Percentiles rank a stretch among this genome's conserved stretches.
These are phyloP conservation scores for Caenorhabditis briggsae DNA, from an alignment of 1,140 invertebrate species.

Conservation along the genomic window DNA sequence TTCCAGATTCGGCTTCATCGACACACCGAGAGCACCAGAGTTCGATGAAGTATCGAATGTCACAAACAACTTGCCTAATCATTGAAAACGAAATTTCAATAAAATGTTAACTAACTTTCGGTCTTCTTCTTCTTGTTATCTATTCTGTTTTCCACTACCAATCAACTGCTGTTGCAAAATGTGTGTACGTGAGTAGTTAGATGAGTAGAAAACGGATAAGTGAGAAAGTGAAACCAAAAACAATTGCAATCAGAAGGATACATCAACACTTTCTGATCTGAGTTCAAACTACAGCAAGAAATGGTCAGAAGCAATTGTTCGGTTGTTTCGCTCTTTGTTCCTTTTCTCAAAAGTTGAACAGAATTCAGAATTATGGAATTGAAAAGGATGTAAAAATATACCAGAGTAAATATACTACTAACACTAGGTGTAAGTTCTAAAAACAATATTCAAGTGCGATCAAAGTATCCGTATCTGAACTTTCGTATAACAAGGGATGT, in stretches of 20 bases:
- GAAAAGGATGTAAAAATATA: no score
- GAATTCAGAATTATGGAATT: no score
- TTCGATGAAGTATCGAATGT: constrained; percentile 11
- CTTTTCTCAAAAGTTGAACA: no score
- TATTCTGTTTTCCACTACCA: background rate
- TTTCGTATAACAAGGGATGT: no score
- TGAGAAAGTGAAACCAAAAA: constrained; percentile 1
- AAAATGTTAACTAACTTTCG: constrained; percentile 35
- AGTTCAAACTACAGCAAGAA: background rate
- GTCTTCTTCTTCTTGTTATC: constrained; percentile 9
- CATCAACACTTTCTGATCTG: constrained; percentile 25
- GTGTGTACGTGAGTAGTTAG: background rate
- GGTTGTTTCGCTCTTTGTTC: no score
- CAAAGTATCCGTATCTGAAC: no score
- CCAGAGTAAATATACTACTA: no score
- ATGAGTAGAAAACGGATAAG: constrained; percentile 24
- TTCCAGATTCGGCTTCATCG: constrained; percentile 7
- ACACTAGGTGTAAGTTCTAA: no score
- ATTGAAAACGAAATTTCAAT: background rate
- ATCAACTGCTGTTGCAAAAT: constrained; percentile 30
- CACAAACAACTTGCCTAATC: background rate
- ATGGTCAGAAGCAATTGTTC: no score
- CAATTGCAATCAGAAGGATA: constrained; percentile 20
- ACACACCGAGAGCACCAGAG: background rate
- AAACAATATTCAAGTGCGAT: no score